Evolutionary conservation across 2,888 invertebrate genomes (phyloP).

Genomic region (Actias luna): DNA sequence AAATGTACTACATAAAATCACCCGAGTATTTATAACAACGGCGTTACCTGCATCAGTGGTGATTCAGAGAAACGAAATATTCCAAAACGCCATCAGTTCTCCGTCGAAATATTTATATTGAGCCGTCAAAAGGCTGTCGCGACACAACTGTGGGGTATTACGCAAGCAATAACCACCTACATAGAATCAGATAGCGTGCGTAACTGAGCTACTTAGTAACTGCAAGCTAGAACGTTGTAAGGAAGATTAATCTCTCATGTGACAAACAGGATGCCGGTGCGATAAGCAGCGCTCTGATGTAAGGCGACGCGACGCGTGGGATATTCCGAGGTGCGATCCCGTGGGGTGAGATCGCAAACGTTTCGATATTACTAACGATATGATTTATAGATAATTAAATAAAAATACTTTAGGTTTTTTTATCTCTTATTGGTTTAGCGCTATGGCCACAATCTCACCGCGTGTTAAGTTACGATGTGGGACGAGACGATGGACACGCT

Average conservation of each 20-base stretch:
- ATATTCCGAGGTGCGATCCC: slow-evolving; percentile 24
- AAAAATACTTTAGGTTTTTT: too few species aligned
- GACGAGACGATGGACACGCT: too few species aligned
- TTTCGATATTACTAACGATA: not conserved
- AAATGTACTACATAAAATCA: not conserved
- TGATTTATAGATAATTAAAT: too few species aligned
- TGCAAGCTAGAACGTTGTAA: slow-evolving; percentile 26
- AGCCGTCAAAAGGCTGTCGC: slow-evolving; percentile 11
- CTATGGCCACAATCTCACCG: too few species aligned
- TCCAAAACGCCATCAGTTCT: not conserved
- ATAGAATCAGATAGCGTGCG: slow-evolving; percentile 42
- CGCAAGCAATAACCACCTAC: slow-evolving; percentile 37
- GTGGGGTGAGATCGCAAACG: slow-evolving; percentile 20
- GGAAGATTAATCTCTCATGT: slow-evolving; percentile 39
- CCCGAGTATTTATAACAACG: not conserved
- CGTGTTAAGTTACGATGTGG: too few species aligned
- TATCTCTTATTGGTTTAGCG: too few species aligned
- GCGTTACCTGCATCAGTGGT: not conserved
- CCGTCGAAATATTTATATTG: slow-evolving; percentile 12
- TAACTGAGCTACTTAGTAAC: slow-evolving; percentile 36
- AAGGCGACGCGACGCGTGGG: slow-evolving; percentile 27
- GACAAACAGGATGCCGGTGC: slow-evolving; percentile 46
- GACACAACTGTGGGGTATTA: slow-evolving; percentile 14
- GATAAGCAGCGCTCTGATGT: slow-evolving; percentile 32
- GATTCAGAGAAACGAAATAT: not conserved